Conservation (phyloP, 2,888 invertebrate species). For the Coleophora flavipennella region DNA sequence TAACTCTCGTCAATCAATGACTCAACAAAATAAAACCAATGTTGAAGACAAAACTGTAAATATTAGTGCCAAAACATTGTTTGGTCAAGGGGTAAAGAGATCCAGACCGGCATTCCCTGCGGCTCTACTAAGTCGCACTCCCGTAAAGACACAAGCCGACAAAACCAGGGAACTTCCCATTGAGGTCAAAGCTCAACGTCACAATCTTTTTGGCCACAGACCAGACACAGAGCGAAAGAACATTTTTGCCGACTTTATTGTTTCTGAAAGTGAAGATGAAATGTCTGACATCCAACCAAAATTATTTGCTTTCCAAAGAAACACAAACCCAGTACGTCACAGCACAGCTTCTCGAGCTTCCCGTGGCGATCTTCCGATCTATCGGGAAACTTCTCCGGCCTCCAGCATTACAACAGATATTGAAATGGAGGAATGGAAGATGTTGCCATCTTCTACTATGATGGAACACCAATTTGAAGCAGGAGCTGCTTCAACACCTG, state of each 20-base stretch:
- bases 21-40: conserved; percentile 26
- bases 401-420: conserved; percentile 44
- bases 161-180: conserved; percentile 34
- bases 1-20: conserved; percentile 33
- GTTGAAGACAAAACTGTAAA: conserved; percentile 30
- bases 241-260: conserved; percentile 48
- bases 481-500: conserved; percentile 26
- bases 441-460: conserved; percentile 61
- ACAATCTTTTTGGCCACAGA: conserved; percentile 42
- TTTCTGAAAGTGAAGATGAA: conserved; percentile 56
- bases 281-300: conserved; percentile 45
- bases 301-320: conserved; percentile 40
- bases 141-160: conserved; percentile 35
- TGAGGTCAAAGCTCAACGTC: conserved; percentile 28
- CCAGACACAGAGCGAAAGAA: conserved; percentile 42
- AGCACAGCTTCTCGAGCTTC: conserved; percentile 18
- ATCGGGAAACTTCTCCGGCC: conserved; percentile 31
- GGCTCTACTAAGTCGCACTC: conserved; percentile 39
- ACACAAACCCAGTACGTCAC: conserved; percentile 17
- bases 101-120: conserved; percentile 42
- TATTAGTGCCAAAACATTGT: conserved; percentile 37
- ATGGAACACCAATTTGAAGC: conserved; percentile 42
- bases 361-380: no score
- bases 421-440: conserved; percentile 55
- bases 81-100: conserved; percentile 29